Conservation (phyloP, 2,888 invertebrate genomes). For the Parasteatoda lunata region DNA sequence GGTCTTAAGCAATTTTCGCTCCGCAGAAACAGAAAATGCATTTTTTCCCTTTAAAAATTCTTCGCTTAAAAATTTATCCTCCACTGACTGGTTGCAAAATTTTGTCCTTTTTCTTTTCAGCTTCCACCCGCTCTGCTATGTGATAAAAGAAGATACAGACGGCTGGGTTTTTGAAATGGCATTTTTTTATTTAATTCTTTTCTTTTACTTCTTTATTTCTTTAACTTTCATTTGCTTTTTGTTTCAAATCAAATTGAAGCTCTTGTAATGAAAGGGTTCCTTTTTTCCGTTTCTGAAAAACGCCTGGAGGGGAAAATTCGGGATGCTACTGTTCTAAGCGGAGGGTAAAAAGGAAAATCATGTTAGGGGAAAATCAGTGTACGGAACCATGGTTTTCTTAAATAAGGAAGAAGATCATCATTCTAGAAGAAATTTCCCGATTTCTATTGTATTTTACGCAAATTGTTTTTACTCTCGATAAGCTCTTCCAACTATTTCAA, state of each 20-base stretch:
- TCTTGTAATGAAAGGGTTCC: conserved; percentile 60
- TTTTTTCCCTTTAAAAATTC: conserved; percentile 53
- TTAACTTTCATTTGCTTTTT: conserved; percentile 53
- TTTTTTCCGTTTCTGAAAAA: conserved; percentile 4
- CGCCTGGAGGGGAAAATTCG: conserved; percentile 23
- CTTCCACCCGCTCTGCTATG: conserved; percentile 63
- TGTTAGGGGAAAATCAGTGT: conserved; percentile 37
- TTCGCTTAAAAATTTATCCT: conserved; percentile 60
- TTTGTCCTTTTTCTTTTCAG: conserved; percentile 66
- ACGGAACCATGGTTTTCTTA: conserved; percentile 21
- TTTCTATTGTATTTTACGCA: conserved; percentile 10
- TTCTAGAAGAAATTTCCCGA: conserved; percentile 12
- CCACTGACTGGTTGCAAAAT: conserved; percentile 62
- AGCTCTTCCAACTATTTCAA: no score
- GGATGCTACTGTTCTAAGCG: conserved; percentile 8
- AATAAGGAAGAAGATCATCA: conserved; percentile 36
- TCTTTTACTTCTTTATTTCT: background rate
- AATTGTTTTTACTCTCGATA: no score
- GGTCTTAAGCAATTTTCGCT: conserved; percentile 60
- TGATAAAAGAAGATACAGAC: conserved; percentile 66
- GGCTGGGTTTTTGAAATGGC: conserved; percentile 56
- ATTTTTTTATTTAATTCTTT: conserved; percentile 48
- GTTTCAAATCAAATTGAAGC: conserved; percentile 67
- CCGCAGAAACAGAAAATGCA: conserved; percentile 66
- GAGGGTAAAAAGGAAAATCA: background rate